Evolutionary conservation across 2,797 vertebrate genomes (phyloP).

Genomic region (Myotis vivesi): DNA sequence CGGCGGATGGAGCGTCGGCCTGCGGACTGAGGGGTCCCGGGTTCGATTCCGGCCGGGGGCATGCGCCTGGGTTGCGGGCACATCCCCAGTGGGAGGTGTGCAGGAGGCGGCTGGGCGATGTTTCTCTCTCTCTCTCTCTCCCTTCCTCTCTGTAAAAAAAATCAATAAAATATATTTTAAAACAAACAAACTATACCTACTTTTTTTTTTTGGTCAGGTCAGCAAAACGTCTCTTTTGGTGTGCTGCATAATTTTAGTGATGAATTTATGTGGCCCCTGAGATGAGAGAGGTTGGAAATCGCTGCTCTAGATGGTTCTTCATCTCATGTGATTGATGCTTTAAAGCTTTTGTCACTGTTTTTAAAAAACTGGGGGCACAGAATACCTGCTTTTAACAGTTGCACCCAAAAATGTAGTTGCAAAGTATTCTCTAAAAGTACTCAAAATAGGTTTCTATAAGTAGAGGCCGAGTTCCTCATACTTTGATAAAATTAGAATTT

Average conservation of each 20-base stretch:
- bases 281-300: not conserved
- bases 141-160: too few species aligned
- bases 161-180: too few species aligned
- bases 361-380: not conserved
- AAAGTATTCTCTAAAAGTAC: constrained; percentile 8
- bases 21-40: too few species aligned
- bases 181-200: not conserved
- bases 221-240: not conserved
- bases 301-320: not conserved
- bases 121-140: too few species aligned
- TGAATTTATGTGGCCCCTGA: not conserved
- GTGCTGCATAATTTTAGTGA: not conserved
- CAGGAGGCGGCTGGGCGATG: too few species aligned
- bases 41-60: too few species aligned
- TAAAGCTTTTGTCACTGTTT: not conserved
- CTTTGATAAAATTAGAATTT: not conserved
- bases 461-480: not conserved
- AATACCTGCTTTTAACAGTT: constrained; percentile 4
- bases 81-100: too few species aligned
- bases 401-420: not conserved
- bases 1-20: too few species aligned
- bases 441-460: not conserved
- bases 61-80: too few species aligned
- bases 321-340: not conserved
- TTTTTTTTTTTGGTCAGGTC: not conserved